Evolutionary conservation across 1,140 invertebrate genomes (phyloP).

Genomic region (Bombus consobrinus): DNA sequence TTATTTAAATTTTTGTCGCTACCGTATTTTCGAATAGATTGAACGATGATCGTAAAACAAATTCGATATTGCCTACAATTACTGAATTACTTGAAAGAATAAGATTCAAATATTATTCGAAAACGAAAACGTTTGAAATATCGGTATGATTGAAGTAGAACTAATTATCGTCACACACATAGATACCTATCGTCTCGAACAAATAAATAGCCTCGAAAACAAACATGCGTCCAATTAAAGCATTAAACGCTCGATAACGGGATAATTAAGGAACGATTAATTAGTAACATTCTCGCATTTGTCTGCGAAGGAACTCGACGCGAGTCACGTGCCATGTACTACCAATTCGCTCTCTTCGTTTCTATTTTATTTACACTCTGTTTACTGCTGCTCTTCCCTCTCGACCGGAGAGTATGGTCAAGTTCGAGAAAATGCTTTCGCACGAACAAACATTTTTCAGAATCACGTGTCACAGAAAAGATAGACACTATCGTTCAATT

Average conservation of each 20-base stretch:
- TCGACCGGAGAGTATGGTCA: not conserved
- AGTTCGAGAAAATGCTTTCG: not conserved
- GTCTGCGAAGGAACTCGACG: not conserved
- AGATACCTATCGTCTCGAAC: not conserved
- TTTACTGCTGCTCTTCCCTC: not conserved
- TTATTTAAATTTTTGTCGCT: too few relatives aligned
- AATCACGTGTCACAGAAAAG: not conserved
- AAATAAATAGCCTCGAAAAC: not conserved
- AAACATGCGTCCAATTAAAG: not conserved
- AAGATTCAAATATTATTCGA: not conserved
- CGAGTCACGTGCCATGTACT: not conserved
- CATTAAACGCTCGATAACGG: not conserved
- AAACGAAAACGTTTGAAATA: not conserved
- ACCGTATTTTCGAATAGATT: too few relatives aligned
- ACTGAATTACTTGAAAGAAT: not conserved
- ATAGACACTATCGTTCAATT: not conserved
- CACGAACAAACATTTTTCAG: not conserved
- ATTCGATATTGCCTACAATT: not conserved
- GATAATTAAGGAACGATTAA: constrained; percentile 16
- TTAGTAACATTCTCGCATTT: not conserved
- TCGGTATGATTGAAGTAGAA: too few relatives aligned
- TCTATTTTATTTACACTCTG: constrained; percentile 20
- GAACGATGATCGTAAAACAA: too few relatives aligned
- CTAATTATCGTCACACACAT: not conserved
- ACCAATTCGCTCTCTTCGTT: not conserved